Conservation (phyloP, 2,797 vertebrate genomes). For the Gallirallus australis region DNA sequence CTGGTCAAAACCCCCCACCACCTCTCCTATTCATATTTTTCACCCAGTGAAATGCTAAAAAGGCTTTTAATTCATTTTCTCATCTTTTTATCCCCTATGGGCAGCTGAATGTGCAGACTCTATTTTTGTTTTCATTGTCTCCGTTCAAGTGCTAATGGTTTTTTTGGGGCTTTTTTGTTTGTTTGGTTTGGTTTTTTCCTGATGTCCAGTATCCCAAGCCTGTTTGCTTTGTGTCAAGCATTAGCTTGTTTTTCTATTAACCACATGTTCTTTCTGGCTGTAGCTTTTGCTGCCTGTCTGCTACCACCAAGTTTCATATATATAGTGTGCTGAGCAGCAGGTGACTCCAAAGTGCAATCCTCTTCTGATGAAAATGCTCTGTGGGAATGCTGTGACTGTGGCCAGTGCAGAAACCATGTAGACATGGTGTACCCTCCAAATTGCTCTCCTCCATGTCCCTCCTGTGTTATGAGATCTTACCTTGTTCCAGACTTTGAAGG, state of each 20-base stretch:
- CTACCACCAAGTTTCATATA: neutral
- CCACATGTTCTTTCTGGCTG: neutral
- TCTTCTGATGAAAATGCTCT: neutral
- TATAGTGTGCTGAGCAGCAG: neutral
- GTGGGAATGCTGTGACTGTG: neutral
- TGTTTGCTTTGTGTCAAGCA: neutral
- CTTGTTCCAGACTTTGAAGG: neutral
- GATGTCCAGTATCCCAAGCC: neutral
- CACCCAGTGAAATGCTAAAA: neutral
- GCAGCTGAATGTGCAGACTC: neutral
- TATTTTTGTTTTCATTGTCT: slow-evolving; percentile 33
- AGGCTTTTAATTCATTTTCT: neutral
- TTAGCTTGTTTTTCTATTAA: neutral
- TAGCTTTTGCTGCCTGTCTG: neutral
- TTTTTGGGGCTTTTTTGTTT: neutral
- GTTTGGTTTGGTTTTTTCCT: neutral
- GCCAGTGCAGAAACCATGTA: neutral
- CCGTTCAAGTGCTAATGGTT: neutral
- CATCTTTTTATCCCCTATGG: neutral
- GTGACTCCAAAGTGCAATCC: neutral
- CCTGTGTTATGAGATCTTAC: neutral
- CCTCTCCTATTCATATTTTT: neutral
- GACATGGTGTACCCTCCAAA: neutral
- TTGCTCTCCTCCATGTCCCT: neutral
- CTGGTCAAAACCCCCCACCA: neutral